Percentiles rank a stretch among this genome's conserved stretches.
Evolutionary conservation across 37 sponge, comb jelly and placozoan species (phyloP).

Genomic region (Ephydatia muelleri): DNA sequence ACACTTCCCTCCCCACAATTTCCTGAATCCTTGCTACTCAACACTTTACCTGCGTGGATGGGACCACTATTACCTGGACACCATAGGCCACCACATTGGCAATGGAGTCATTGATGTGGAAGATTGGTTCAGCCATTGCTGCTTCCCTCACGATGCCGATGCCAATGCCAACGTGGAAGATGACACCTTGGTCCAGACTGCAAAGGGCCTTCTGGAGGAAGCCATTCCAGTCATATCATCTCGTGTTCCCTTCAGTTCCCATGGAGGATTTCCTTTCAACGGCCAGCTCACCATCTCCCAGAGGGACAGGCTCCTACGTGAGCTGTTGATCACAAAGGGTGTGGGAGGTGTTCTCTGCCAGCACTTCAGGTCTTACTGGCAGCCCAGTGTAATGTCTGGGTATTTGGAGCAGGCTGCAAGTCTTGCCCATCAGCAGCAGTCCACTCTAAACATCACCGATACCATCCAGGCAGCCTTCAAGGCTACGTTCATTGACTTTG

Average conservation of each 20-base stretch:
- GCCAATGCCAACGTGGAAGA: background rate
- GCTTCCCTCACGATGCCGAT: background rate
- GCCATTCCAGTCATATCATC: slow-evolving; percentile 57
- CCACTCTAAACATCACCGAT: slow-evolving; percentile 75
- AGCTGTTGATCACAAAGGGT: slow-evolving; percentile 51
- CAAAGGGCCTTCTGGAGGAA: slow-evolving; percentile 39
- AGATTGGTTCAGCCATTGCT: slow-evolving; percentile 66
- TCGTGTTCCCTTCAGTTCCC: slow-evolving; percentile 41
- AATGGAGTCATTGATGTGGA: slow-evolving; percentile 48
- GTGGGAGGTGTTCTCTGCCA: slow-evolving; percentile 71
- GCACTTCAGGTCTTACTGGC: slow-evolving; percentile 72
- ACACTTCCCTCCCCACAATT: slow-evolving; percentile 76
- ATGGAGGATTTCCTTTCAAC: slow-evolving; percentile 36
- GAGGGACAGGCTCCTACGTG: slow-evolving; percentile 12
- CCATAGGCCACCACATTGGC: slow-evolving; percentile 35
- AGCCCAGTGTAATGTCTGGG: slow-evolving; percentile 69
- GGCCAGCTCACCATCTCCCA: slow-evolving; percentile 26
- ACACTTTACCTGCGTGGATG: slow-evolving; percentile 84
- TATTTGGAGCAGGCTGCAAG: slow-evolving; percentile 72
- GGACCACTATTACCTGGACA: slow-evolving; percentile 90
- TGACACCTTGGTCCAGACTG: slow-evolving; percentile 16
- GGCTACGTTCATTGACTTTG: slow-evolving; percentile 80
- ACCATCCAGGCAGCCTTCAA: slow-evolving; percentile 64
- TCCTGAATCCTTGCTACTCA: slow-evolving; percentile 70
- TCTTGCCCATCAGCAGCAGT: slow-evolving; percentile 51